Conservation (phyloP, 2,888 invertebrate genomes). For the Plebejus argus region DNA sequence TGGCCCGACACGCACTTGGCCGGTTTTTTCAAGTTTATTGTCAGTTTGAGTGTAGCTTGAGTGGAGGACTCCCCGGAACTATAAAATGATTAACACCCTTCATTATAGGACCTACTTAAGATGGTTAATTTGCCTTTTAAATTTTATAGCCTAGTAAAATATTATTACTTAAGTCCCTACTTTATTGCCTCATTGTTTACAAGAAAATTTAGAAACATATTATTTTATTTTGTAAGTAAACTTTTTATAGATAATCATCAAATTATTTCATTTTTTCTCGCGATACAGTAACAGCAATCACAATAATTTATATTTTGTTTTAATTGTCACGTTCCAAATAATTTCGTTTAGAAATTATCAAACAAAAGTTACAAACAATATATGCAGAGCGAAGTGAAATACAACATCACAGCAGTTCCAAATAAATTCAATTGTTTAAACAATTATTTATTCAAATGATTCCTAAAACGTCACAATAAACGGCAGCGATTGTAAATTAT, state of each 20-base stretch:
- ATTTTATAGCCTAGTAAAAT: not conserved
- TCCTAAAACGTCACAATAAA: slow-evolving; percentile 23
- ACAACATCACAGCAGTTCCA: not conserved
- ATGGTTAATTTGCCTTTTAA: not conserved
- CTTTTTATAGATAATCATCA: too few species aligned
- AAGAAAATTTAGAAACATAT: not conserved
- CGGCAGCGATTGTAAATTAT: slow-evolving; percentile 29
- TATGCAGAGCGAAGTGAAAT: not conserved
- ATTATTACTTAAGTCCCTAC: not conserved
- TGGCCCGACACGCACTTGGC: too few species aligned
- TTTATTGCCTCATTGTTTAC: not conserved
- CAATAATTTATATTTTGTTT: not conserved
- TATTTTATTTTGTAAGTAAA: too few species aligned
- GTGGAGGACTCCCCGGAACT: not conserved
- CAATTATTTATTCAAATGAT: slow-evolving; percentile 22
- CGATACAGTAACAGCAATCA: not conserved
- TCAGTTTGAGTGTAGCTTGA: slow-evolving; percentile 7
- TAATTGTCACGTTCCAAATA: not conserved
- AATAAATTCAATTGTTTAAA: slow-evolving; percentile 3
- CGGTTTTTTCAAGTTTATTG: slow-evolving; percentile 23
- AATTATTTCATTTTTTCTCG: not conserved
- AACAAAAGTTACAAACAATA: not conserved
- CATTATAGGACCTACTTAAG: not conserved
- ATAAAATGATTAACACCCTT: slow-evolving; percentile 26
- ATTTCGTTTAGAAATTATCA: not conserved